phyloP scores from a whole-genome alignment of 2,113 vertebrate genomes.

The Oreochromis aureus region DNA sequence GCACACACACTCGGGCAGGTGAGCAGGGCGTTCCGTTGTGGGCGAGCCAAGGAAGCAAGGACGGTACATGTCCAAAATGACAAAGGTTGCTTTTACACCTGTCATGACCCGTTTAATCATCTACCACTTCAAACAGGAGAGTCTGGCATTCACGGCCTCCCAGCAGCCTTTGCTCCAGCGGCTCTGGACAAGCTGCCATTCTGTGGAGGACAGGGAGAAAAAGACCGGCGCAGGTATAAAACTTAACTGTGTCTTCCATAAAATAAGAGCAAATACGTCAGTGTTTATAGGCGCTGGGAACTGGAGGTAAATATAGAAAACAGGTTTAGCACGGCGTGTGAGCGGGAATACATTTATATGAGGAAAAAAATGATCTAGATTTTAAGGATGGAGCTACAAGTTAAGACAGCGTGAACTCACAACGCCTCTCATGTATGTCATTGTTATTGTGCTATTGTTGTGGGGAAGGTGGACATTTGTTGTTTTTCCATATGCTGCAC shows the following conservation, averaged over 20 bases:
- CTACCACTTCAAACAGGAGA: slow-evolving; percentile 92
- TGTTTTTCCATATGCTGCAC: background rate
- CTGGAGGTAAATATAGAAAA: slow-evolving; percentile 22
- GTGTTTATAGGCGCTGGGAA: slow-evolving; percentile 20
- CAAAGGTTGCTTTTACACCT: slow-evolving; percentile 99
- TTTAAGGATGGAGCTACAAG: background rate
- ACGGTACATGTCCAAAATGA: slow-evolving; percentile 75
- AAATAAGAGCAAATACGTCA: slow-evolving; percentile 57
- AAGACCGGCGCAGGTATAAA: slow-evolving; percentile 32
- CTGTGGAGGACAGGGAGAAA: background rate
- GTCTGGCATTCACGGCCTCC: slow-evolving; percentile 59
- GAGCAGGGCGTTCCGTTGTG: slow-evolving; percentile 56
- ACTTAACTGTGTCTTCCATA: slow-evolving; percentile 58
- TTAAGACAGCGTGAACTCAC: background rate
- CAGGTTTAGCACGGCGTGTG: background rate
- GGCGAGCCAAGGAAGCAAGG: slow-evolving; percentile 52
- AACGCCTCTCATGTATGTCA: background rate
- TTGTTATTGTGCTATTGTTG: background rate
- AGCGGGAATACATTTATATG: background rate
- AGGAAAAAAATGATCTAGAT: background rate
- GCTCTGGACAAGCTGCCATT: background rate
- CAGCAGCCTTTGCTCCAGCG: slow-evolving; percentile 51
- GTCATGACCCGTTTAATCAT: slow-evolving; percentile 93
- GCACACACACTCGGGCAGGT: slow-evolving; percentile 25
- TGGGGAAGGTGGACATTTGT: background rate